These are phyloP conservation scores for Poeciliopsis infans DNA, from an alignment of 2,797 vertebrate species.

Conservation along the genomic window DNA sequence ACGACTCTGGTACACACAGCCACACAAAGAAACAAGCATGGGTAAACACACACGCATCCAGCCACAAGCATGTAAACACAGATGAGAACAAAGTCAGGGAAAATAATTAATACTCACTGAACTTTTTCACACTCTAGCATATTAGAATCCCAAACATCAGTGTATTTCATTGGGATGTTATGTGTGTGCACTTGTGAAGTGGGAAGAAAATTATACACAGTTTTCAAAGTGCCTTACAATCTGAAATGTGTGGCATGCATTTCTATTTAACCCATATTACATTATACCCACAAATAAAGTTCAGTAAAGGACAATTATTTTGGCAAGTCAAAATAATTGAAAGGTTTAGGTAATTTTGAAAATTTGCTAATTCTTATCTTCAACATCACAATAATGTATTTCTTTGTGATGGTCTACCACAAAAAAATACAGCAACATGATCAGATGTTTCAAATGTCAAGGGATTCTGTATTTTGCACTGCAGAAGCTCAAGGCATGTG, in stretches of 20 bases:
- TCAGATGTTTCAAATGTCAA: background rate
- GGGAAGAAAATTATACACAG: background rate
- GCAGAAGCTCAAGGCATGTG: constrained; percentile 40
- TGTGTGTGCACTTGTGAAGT: background rate
- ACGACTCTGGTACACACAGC: constrained; percentile 16
- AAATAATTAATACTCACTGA: background rate
- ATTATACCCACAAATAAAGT: too few species aligned
- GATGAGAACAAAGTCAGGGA: constrained; percentile 22
- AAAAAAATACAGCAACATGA: background rate
- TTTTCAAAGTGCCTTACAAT: background rate
- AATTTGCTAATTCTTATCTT: background rate
- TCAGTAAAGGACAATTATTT: too few species aligned
- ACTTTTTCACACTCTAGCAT: background rate
- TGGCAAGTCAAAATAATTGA: too few species aligned
- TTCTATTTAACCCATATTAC: background rate
- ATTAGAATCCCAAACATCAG: background rate
- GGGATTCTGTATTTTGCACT: background rate
- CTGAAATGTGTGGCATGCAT: background rate
- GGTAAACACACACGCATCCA: constrained; percentile 27
- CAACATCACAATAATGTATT: background rate
- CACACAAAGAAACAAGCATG: constrained; percentile 1
- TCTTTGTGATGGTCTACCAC: background rate
- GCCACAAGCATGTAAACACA: constrained; percentile 8
- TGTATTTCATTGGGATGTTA: background rate
- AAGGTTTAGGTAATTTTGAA: background rate